Evolutionary conservation across 2,113 vertebrate genomes (phyloP).

Genomic region (Speoplatyrhinus poulsoni): DNA sequence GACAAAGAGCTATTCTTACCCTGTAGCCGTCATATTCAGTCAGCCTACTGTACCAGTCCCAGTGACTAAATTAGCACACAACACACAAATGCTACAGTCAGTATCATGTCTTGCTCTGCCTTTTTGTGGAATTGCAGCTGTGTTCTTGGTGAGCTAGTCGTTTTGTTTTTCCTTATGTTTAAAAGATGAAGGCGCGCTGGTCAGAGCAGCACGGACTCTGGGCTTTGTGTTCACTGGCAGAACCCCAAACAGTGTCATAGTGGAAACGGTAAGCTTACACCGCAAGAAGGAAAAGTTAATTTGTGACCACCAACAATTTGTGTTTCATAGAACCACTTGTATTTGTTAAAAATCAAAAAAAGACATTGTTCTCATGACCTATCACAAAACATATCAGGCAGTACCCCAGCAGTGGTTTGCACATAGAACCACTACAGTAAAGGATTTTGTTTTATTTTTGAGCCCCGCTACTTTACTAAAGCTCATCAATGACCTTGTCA

Average conservation of each 20-base stretch:
- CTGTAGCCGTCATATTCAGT: constrained; percentile 39
- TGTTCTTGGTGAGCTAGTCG: not conserved
- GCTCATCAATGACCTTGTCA: too few species aligned
- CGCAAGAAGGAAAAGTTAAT: not conserved
- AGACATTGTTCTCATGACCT: too few species aligned
- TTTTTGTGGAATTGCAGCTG: too few species aligned
- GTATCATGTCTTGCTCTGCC: too few species aligned
- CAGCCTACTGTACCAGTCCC: constrained; percentile 28
- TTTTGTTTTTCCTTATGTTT: constrained; percentile 12
- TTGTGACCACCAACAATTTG: too few species aligned
- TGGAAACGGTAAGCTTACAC: constrained; percentile 84
- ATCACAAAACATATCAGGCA: too few species aligned
- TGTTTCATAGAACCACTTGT: too few species aligned
- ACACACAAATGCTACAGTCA: not conserved
- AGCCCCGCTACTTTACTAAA: too few species aligned
- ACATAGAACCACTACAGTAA: too few species aligned
- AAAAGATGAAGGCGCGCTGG: constrained; percentile 94
- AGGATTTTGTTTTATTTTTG: too few species aligned
- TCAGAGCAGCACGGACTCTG: constrained; percentile 88
- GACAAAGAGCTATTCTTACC: constrained; percentile 42
- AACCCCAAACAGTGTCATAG: constrained; percentile 93
- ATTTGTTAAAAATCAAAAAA: too few species aligned
- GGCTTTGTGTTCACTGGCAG: constrained; percentile 94
- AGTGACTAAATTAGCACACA: constrained; percentile 20
- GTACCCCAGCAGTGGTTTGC: too few species aligned